Evolutionary conservation across 2,888 invertebrate species (phyloP).

Genomic region (Tholera decimalis): DNA sequence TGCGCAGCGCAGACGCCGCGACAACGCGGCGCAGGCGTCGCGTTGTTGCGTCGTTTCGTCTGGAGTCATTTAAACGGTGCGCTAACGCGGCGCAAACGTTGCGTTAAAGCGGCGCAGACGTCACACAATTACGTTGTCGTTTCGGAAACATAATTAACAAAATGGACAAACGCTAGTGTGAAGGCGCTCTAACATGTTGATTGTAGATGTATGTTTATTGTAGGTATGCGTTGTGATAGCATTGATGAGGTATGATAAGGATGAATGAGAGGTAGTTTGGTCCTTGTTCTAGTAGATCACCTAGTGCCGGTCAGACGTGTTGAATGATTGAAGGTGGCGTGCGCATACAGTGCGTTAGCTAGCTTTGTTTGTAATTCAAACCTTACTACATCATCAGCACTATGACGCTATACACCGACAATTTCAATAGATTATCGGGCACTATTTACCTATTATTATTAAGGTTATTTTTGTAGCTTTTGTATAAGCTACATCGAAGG

Average conservation of each 20-base stretch:
- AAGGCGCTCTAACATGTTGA: slow-evolving; percentile 16
- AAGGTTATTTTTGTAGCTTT: slow-evolving; percentile 8
- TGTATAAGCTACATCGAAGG: not conserved
- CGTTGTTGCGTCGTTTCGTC: no score
- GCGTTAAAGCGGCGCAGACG: no score
- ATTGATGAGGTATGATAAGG: slow-evolving; percentile 13
- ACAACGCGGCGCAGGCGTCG: no score
- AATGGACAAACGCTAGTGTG: no score
- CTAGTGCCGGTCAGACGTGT: slow-evolving; percentile 40
- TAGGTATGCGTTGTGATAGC: slow-evolving; percentile 18
- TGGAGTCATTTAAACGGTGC: no score
- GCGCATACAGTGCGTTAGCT: slow-evolving; percentile 32
- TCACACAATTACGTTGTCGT: no score
- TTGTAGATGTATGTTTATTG: slow-evolving; percentile 11
- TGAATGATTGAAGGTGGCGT: slow-evolving; percentile 50
- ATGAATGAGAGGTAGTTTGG: slow-evolving; percentile 39
- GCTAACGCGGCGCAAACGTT: no score
- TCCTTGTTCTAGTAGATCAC: slow-evolving; percentile 47
- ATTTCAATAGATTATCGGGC: slow-evolving; percentile 36
- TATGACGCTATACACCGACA: slow-evolving; percentile 28
- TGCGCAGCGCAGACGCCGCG: no score
- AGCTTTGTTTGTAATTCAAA: slow-evolving; percentile 52
- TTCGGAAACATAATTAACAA: no score
- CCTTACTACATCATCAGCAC: slow-evolving; percentile 39
- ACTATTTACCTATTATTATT: slow-evolving; percentile 35